A percentile compares a stretch with the other conserved stretches of the same genome.
phyloP scores from a whole-genome alignment of 2,888 invertebrate species.

The Apodemia duryi region DNA sequence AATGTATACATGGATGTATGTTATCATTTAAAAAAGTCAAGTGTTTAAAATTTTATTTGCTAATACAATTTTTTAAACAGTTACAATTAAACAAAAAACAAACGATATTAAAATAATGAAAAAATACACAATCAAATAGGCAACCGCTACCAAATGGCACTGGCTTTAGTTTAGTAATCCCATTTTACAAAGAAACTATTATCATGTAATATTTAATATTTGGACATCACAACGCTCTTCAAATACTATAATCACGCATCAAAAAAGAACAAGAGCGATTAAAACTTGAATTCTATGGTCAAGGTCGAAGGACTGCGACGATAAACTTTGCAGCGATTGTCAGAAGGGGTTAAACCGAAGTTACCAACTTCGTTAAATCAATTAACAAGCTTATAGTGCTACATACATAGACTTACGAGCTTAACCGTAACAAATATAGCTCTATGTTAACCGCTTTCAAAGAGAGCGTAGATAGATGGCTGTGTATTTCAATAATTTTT shows the following conservation, averaged over 20 bases:
- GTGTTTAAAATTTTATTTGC: no score
- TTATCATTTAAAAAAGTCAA: no score
- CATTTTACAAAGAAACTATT: not conserved
- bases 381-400: constrained; percentile 11
- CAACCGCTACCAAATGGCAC: no score
- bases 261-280: not conserved
- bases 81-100: no score
- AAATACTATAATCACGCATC: not conserved
- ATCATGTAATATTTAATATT: not conserved
- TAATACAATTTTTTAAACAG: no score
- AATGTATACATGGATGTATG: no score
- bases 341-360: constrained; percentile 27
- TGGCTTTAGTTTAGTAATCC: no score
- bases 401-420: not conserved
- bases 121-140: no score
- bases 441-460: not conserved
- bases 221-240: not conserved
- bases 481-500: no score
- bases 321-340: constrained; percentile 19
- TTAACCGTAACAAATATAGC: not conserved
- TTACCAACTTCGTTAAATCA: constrained; percentile 19
- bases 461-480: not conserved
- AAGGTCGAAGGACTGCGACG: constrained; percentile 5
- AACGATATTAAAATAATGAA: no score
- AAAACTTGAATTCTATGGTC: not conserved